A percentile compares a stretch with the other conserved stretches of the same genome.
phyloP scores from a whole-genome alignment of 2,113 vertebrate species.

The western clawed frog (Xenopus tropicalis) region DNA sequence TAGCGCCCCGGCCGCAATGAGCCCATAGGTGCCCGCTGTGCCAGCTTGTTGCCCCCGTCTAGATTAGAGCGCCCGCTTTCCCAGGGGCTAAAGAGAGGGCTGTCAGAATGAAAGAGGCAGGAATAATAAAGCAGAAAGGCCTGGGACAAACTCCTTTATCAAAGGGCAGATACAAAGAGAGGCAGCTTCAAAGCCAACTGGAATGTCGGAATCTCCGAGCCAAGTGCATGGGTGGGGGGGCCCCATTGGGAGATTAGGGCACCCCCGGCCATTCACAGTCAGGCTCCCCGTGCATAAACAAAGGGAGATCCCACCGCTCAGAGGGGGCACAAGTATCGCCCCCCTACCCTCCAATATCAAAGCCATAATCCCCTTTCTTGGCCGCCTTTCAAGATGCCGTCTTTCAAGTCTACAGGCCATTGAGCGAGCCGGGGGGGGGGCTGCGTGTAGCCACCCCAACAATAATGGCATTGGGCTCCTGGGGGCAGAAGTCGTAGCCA shows the following conservation, averaged over 20 bases:
- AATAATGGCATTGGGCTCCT: neutral
- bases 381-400: conserved; percentile 5
- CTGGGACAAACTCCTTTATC: conserved; percentile 20
- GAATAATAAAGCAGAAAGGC: conserved; percentile 9
- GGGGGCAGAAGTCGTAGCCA: neutral
- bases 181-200: conserved; percentile 11
- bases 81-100: no score
- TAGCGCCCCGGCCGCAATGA: no score
- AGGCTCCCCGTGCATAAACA: neutral
- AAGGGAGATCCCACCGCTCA: neutral
- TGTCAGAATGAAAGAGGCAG: no score
- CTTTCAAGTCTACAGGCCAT: conserved; percentile 21
- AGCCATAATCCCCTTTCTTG: conserved; percentile 11
- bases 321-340: neutral
- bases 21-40: no score
- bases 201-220: conserved; percentile 21
- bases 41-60: no score
- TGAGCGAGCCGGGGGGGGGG: neutral
- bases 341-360: neutral
- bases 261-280: conserved; percentile 19
- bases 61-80: no score
- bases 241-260: neutral
- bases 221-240: neutral
- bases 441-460: neutral
- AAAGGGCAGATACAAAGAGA: neutral